Base-by-base conservation (phyloP, 1,140 invertebrate genomes). In the Hirudo medicinalis region DNA sequence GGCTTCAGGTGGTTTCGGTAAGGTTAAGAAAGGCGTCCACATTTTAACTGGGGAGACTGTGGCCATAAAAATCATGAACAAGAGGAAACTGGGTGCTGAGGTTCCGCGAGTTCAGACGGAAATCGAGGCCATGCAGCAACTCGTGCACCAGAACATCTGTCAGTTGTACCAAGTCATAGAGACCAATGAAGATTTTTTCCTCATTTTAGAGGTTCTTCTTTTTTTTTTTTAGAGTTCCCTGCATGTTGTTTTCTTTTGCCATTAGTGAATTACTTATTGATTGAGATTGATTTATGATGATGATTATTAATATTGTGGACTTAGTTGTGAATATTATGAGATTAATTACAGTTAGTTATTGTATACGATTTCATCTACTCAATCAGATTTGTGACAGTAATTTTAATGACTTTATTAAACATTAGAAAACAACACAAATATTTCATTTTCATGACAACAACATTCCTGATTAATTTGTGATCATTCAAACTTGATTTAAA, bases 51-150 rank as follows among this genome's bases (percentile, higher is more conserved):
- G 88, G 53, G 88, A 90, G 77, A 89, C 89, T 78, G 90, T 91
- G 71, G 90, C 90, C n/a, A 86, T 91, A 70, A 91, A 91, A 84
- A 90, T 91, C 54, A 90, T 92, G 86, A 87, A 91, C 74, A 92
- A 92, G 81, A 82, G 81, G 70, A 79, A 83, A n/a, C 78, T 91
- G 67, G 88, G 89, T 27, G 89, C 88, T 76, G 90, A 93, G 80
- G 82, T 92, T 53, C 88, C 87, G n/a, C 80, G 90, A 76, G 87
- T 92, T 9, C 86, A 87, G 77, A 81, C 88, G 66, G 91, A 94
- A 80, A 86, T 94, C 36, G 86, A 88, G 76, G 90, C 91, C 2
- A 84, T 94, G 78, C 90, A 91, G 78, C 85, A 85, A 54, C 80
- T 94, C 1, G 84, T 85, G 67, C 91, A 94, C 84, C 86, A 89